A percentile compares a stretch with the other conserved stretches of the same genome.
Evolutionary conservation across 2,888 invertebrate species (phyloP).

Genomic region (Stictocephala bisonia): DNA sequence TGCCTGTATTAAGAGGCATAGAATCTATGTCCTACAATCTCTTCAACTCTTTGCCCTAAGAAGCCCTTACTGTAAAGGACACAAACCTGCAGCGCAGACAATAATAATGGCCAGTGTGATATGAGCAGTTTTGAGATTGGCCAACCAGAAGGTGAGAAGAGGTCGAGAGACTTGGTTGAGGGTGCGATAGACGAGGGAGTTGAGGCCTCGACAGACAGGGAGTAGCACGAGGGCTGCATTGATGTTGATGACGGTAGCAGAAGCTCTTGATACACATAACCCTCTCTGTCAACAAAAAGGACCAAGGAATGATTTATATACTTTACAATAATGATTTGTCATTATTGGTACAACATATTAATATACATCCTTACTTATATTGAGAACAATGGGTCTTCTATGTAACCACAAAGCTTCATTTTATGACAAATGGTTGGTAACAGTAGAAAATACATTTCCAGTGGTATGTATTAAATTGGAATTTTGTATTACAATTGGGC

Average conservation of each 20-base stretch:
- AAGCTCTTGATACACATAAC: constrained; percentile 34
- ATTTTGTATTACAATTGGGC: too few relatives aligned
- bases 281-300: constrained; percentile 41
- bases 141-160: constrained; percentile 27
- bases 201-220: constrained; percentile 40
- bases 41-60: too few relatives aligned
- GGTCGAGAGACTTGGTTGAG: constrained; percentile 25
- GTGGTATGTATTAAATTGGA: background rate
- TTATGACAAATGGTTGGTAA: too few relatives aligned
- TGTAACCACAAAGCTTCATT: too few relatives aligned
- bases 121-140: constrained; percentile 12
- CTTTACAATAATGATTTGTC: too few relatives aligned
- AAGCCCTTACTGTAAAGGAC: background rate
- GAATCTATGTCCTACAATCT: too few relatives aligned
- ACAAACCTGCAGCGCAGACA: constrained; percentile 22
- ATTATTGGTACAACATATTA: too few relatives aligned
- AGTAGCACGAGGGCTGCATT: constrained; percentile 35
- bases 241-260: constrained; percentile 29
- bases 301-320: too few relatives aligned
- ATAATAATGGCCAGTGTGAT: constrained; percentile 30
- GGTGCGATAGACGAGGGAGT: constrained; percentile 19
- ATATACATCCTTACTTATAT: too few relatives aligned
- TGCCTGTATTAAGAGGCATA: too few relatives aligned
- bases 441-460: background rate
- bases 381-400: too few relatives aligned